These are phyloP conservation scores for Corvus cornix DNA, from an alignment of 2,113 vertebrate genomes.

Conservation along the genomic window DNA sequence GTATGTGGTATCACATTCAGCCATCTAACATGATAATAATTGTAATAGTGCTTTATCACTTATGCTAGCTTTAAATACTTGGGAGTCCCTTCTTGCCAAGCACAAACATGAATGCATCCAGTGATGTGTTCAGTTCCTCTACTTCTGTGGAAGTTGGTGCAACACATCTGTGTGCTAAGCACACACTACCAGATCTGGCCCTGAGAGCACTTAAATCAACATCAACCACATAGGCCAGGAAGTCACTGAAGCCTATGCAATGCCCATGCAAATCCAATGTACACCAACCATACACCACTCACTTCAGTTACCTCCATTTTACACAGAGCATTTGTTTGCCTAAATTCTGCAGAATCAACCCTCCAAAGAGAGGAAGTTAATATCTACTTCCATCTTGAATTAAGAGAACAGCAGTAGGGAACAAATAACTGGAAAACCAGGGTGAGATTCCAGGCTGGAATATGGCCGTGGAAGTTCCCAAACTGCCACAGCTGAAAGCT, in stretches of 20 bases:
- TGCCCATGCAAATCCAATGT: neutral
- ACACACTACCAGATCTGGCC: neutral
- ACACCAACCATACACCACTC: neutral
- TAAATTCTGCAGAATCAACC: neutral
- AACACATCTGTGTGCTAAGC: conserved; percentile 46
- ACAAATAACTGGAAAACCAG: neutral
- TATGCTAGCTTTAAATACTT: neutral
- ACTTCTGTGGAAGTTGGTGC: conserved; percentile 44
- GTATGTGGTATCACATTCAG: neutral
- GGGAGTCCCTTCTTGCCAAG: conserved; percentile 7
- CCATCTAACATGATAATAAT: neutral
- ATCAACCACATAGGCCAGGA: neutral
- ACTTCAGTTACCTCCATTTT: neutral
- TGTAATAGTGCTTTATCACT: neutral
- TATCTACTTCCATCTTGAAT: neutral
- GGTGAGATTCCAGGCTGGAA: neutral
- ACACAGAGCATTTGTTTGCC: neutral
- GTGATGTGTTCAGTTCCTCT: conserved; percentile 27
- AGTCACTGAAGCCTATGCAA: neutral
- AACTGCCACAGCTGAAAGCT: neutral
- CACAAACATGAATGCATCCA: neutral
- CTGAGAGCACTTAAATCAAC: neutral
- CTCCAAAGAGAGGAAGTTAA: neutral
- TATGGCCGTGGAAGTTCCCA: neutral
- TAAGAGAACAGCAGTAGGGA: neutral